Percentiles rank a stretch among this genome's conserved stretches.
Evolutionary conservation across 1,140 invertebrate genomes (phyloP).

Genomic region (Harpegnathos saltator): DNA sequence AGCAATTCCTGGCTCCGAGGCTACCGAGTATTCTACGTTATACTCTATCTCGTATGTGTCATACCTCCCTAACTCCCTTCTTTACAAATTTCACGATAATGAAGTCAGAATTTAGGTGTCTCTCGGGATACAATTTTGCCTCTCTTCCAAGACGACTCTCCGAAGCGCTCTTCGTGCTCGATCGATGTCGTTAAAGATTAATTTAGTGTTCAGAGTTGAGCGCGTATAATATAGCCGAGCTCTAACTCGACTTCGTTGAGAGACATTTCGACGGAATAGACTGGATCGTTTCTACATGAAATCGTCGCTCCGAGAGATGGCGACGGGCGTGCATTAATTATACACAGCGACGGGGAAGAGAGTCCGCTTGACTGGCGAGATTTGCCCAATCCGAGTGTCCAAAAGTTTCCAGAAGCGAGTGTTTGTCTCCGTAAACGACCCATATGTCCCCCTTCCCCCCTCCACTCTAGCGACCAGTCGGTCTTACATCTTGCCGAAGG

Average conservation of each 20-base stretch:
- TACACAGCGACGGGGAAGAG: slow-evolving; percentile 12
- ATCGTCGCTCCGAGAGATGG: slow-evolving; percentile 12
- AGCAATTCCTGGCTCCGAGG: too few species aligned
- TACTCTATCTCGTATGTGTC: slow-evolving; percentile 1
- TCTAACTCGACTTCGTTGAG: slow-evolving; percentile 41
- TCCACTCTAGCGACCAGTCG: too few species aligned
- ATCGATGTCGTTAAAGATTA: slow-evolving; percentile 43
- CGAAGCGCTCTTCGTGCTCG: slow-evolving; percentile 21
- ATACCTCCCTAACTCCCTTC: not conserved
- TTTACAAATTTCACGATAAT: not conserved
- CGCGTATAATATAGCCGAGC: slow-evolving; percentile 34
- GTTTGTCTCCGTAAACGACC: slow-evolving; percentile 17
- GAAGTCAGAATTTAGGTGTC: not conserved
- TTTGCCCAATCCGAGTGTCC: slow-evolving; percentile 16
- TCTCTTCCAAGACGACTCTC: slow-evolving; percentile 1
- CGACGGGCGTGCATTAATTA: slow-evolving; percentile 46
- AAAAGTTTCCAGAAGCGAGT: slow-evolving; percentile 11
- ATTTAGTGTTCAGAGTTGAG: slow-evolving; percentile 40
- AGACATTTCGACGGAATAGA: slow-evolving; percentile 35
- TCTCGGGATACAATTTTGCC: slow-evolving; percentile 4
- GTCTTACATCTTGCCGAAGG: not conserved
- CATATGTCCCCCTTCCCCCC: too few species aligned
- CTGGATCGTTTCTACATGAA: slow-evolving; percentile 39
- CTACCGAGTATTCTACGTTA: not conserved
- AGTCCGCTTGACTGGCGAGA: slow-evolving; percentile 24